phyloP scores from a whole-genome alignment of 2,113 vertebrate species.

The Geococcyx californianus region DNA sequence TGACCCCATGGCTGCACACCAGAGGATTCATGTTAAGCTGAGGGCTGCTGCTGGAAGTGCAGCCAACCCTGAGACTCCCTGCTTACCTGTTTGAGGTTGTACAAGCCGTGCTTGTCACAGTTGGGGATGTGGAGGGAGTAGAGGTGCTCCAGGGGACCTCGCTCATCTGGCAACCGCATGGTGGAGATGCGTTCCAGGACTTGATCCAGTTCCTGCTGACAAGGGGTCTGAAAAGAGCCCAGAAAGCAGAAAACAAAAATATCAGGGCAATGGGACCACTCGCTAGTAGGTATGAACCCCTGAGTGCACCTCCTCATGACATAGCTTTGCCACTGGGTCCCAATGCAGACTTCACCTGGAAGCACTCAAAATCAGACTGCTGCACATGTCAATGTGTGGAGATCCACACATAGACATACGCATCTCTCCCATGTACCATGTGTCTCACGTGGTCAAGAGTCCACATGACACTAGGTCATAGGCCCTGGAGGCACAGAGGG shows the following conservation, averaged over 20 bases:
- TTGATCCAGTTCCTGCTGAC: slow-evolving; percentile 90
- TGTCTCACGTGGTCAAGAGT: background rate
- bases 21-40: background rate
- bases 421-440: background rate
- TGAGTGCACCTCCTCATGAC: background rate
- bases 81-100: slow-evolving; percentile 94
- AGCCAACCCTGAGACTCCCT: background rate
- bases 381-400: background rate
- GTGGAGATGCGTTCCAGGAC: slow-evolving; percentile 91
- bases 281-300: background rate
- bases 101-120: slow-evolving; percentile 92
- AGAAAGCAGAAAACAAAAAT: background rate
- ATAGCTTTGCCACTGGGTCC: background rate
- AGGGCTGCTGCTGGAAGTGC: background rate
- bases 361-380: background rate
- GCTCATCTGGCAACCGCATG: slow-evolving; percentile 89
- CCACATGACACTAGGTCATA: background rate
- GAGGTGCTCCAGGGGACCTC: slow-evolving; percentile 90
- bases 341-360: background rate
- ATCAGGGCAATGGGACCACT: background rate
- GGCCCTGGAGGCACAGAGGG: background rate
- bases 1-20: background rate
- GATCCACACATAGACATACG: background rate
- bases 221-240: slow-evolving; percentile 80
- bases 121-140: slow-evolving; percentile 94